These are phyloP conservation scores for Calidris pugnax DNA, from an alignment of 2,113 vertebrate species.

Conservation along the genomic window DNA sequence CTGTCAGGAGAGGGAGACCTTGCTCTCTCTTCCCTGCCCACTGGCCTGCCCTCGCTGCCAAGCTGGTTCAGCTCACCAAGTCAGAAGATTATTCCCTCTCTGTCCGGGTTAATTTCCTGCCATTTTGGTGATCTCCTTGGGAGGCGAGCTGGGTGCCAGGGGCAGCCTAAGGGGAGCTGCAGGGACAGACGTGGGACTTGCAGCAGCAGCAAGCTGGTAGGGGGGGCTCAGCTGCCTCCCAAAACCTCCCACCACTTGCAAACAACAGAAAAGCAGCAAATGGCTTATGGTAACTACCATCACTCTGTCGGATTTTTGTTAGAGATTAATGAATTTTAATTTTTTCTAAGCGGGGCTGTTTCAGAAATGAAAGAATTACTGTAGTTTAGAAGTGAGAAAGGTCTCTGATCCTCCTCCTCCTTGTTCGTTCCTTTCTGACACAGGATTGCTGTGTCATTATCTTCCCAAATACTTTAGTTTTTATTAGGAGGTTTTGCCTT, in stretches of 20 bases:
- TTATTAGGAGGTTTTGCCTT: background rate
- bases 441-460: background rate
- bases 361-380: background rate
- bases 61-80: background rate
- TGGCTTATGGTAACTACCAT: background rate
- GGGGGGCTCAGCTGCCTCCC: background rate
- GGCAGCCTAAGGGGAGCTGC: background rate
- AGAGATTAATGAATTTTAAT: background rate
- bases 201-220: background rate
- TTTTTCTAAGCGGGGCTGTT: background rate
- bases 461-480: background rate
- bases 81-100: background rate
- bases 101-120: background rate
- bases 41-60: fast-evolving
- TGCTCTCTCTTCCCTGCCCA: background rate
- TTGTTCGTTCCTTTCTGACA: background rate
- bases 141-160: background rate
- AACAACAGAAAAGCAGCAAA: background rate
- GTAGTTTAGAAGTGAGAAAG: background rate
- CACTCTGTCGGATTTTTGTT: background rate
- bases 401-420: background rate
- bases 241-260: background rate
- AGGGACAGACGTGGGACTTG: background rate
- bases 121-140: background rate
- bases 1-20: slow-evolving; percentile 3